Base-by-base conservation (phyloP, 1,140 invertebrate genomes). In the Bombus vancouverensis region DNA sequence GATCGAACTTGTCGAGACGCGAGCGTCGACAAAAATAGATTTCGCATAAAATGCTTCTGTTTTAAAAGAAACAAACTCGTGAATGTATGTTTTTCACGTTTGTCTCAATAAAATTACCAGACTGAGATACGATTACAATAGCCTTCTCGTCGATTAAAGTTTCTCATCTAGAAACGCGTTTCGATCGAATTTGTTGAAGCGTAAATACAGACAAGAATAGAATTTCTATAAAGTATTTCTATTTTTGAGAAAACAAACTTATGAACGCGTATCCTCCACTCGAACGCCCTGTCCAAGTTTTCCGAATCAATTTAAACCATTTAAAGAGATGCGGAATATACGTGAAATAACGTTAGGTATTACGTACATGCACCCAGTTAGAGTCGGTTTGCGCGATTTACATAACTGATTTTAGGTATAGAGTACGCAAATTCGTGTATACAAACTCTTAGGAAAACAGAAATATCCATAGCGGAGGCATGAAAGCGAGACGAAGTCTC, bases 371-470 rank as follows among this genome's bases (percentile, higher is more conserved):
- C n/a, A 25, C 13, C 22, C 62, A 62, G 22, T 62, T 73, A 32
- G 4, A 53, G 0, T 53, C 9, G 1, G 34, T n/a, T 74, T 34
- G 42, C 34, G n/a, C 32, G 39, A 81, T 74, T 65, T 62, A 62
- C 70, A 73, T 44, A 42, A 62, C 37, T 73, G 39, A 81, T 82
- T 82, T 75, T 28, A 44, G n/a, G 39, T 44, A 22, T 12, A 13
- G 22, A 62, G 12, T 71, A 37, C 13, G 42, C 15, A n/a, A 28
- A 71, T 15, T 81, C 8, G 12, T 37, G 6, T 9, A 59, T 4
- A 57, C 28, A n/a, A 32, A 47, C 18, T 44, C 34, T 15, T 42
- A 44, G 5, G 71, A 73, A 73, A 73, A 32, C 37, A 44, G 42
- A 73, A 13, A 18, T 34, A 18, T 32, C 2, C 13, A 22, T 34